Conservation (phyloP, 30 jellyfish, hydroid and myxozoan genomes). For the Mastigias papua region DNA sequence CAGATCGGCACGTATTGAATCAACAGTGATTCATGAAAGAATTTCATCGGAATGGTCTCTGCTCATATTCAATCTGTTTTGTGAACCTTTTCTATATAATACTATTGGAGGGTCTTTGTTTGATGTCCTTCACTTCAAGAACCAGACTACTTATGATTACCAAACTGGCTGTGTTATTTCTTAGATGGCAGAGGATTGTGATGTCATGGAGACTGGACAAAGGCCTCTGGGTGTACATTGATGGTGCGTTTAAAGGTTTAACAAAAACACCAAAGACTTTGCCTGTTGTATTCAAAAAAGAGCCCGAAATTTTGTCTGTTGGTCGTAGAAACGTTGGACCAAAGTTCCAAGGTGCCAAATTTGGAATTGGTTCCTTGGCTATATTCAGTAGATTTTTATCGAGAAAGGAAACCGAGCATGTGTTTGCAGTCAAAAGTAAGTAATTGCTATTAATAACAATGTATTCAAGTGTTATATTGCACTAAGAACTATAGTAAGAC, state of each 20-base stretch:
- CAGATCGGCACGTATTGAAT: too few relatives aligned
- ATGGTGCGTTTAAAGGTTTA: slow-evolving; percentile 96
- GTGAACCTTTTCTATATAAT: too few relatives aligned
- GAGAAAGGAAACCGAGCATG: slow-evolving; percentile 76
- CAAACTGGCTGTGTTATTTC: not conserved
- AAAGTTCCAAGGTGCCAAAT: slow-evolving; percentile 90
- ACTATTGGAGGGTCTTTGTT: too few relatives aligned
- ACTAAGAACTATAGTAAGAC: too few relatives aligned
- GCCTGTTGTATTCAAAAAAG: slow-evolving; percentile 68
- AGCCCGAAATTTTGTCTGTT: slow-evolving; percentile 70
- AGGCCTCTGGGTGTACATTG: slow-evolving; percentile 96
- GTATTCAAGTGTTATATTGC: too few relatives aligned
- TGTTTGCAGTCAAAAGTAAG: slow-evolving; percentile 90
- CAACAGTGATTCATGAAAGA: too few relatives aligned
- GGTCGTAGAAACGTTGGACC: slow-evolving; percentile 95
- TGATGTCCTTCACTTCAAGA: too few relatives aligned
- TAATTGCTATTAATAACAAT: not conserved
- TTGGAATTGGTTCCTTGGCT: slow-evolving; percentile 90
- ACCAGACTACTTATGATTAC: too few relatives aligned
- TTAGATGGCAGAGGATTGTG: slow-evolving; percentile 95
- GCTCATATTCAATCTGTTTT: too few relatives aligned
- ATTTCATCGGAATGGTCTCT: too few relatives aligned
- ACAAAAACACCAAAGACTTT: slow-evolving; percentile 88
- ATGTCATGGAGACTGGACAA: slow-evolving; percentile 98
- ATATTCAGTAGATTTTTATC: slow-evolving; percentile 80